phyloP scores from a whole-genome alignment of 2,888 invertebrate species.

The Harpagoxenus sublaevis region DNA sequence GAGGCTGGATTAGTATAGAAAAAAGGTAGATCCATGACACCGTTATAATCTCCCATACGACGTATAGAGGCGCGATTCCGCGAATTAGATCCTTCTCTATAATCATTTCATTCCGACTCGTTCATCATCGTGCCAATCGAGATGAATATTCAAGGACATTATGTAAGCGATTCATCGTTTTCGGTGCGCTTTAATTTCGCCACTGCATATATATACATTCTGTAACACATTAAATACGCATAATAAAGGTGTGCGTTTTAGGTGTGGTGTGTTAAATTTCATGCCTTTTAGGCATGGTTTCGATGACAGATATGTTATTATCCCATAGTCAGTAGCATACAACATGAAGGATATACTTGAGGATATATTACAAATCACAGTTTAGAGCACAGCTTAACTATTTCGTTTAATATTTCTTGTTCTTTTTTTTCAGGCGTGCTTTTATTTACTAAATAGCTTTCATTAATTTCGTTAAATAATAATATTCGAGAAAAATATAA shows the following conservation, averaged over 20 bases:
- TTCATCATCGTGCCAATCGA: slow-evolving; percentile 51
- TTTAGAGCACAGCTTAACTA: background rate
- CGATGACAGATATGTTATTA: slow-evolving; percentile 29
- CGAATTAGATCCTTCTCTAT: slow-evolving; percentile 50
- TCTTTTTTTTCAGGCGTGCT: background rate
- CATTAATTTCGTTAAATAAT: background rate
- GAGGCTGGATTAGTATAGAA: background rate
- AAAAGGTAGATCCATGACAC: background rate
- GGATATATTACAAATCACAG: background rate
- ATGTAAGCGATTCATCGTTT: slow-evolving; percentile 40
- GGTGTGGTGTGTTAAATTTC: slow-evolving; percentile 27
- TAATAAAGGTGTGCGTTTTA: slow-evolving; percentile 35
- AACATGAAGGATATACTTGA: background rate
- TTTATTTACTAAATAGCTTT: background rate
- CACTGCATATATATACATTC: slow-evolving; percentile 3
- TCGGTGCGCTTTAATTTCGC: slow-evolving; percentile 45
- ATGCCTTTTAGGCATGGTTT: slow-evolving; percentile 29
- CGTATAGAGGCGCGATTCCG: background rate
- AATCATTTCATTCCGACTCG: slow-evolving; percentile 61
- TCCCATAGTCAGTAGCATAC: background rate
- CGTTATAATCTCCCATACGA: slow-evolving; percentile 7
- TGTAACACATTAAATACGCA: slow-evolving; percentile 26
- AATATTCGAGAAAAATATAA: background rate
- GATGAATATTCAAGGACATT: slow-evolving; percentile 66
- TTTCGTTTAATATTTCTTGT: background rate